A percentile compares a stretch with the other conserved stretches of the same genome.
Evolutionary conservation across 1,140 invertebrate genomes (phyloP).

Genomic region (Bicyclus anynana): DNA sequence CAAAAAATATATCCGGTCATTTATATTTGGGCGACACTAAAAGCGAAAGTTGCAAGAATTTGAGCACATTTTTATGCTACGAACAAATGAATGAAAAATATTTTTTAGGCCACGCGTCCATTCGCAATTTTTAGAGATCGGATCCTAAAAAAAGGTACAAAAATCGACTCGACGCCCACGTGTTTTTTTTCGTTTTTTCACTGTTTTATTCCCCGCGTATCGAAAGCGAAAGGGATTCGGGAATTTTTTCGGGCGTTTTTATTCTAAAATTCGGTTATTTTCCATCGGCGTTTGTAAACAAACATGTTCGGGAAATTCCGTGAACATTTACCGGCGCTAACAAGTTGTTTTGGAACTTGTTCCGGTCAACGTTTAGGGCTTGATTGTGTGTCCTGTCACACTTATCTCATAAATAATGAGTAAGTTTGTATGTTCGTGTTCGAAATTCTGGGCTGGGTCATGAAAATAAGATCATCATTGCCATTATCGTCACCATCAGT

Average conservation of each 20-base stretch:
- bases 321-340: conserved; percentile 4
- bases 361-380: not conserved
- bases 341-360: conserved; percentile 3
- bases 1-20: conserved; percentile 41
- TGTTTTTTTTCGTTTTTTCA: too few relatives aligned
- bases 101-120: conserved; percentile 44
- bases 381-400: not conserved
- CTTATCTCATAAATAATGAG: not conserved
- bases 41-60: conserved; percentile 54
- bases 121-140: conserved; percentile 48
- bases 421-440: not conserved
- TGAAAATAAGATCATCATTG: too few relatives aligned
- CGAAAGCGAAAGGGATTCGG: conserved; percentile 36
- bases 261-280: conserved; percentile 23
- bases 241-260: conserved; percentile 23
- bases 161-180: conserved; percentile 17
- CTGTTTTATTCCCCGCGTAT: conserved; percentile 27
- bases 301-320: not conserved
- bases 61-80: conserved; percentile 46
- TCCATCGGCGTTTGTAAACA: conserved; percentile 12
- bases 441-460: too few relatives aligned
- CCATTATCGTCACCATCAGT: too few relatives aligned
- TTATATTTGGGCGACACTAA: conserved; percentile 51
- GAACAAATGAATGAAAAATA: conserved; percentile 50
- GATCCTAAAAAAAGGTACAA: conserved; percentile 42